Evolutionary conservation across 2,888 invertebrate species (phyloP), one percentile per base, ranked within the genome.

Genomic region (Ptilodon capucinus): DNA sequence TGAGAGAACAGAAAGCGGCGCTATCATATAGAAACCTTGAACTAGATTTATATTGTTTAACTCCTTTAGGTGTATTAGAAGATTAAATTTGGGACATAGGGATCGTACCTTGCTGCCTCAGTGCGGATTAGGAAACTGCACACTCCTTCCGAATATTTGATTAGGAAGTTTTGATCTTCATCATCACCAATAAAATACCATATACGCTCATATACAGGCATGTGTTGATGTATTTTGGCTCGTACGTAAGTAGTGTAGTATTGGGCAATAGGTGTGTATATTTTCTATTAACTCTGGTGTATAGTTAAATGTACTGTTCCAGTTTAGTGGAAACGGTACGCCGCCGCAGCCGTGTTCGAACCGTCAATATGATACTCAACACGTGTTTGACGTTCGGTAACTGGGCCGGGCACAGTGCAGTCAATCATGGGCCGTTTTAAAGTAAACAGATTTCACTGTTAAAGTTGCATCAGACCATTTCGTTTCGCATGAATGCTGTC

Each of bases 351-450:
- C 60, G 51, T 57, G 49, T 61, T 56, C 44, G 47, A 61, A 51
- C 51, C 56, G 58, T 61, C 60, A 57, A 59, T 68, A 72, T 66
- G 59, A 65, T 65, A 70, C 68, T 71, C 64, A 72, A 74, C 84
- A 86, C 75, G 79, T 85, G 84, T 77, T 25, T 69, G 63, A 66
- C 61, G 69, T 68, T 56, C 61, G 64, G 59, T 74, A 81, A 79
- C 77, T 81, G 71, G 81, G 79, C 70, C 82, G 76, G 71, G 61
- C 58, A 70, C 64, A 67, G 76, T 77, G 76, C 76, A 81, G 76
- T 84, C 81, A 79, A 79, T 83, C 78, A 79, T 74, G 77, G 76
- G 62, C 66, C 66, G 48, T 66, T 73, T 68, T 69, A 75, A 80
- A 78, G 76, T 79, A 86, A 82, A 84, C 82, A 60, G 43, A 80